A percentile compares a stretch with the other conserved stretches of the same genome.
Conservation (phyloP, 2,113 vertebrate species). For the Fukomys damarensis region DNA sequence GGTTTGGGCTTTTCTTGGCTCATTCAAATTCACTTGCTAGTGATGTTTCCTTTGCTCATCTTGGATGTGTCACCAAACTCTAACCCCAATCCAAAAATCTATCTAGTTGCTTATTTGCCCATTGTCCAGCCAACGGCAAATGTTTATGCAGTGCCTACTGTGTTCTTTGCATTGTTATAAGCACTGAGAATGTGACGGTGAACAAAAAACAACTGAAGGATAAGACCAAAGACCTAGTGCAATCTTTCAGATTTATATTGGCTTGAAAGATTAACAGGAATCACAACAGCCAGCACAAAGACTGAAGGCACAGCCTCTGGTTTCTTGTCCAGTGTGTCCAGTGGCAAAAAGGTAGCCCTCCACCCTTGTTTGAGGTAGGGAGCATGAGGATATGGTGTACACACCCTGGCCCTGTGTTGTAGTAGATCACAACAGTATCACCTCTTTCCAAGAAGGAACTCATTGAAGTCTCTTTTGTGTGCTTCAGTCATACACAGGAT, state of each 20-base stretch:
- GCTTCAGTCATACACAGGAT: conserved; percentile 48
- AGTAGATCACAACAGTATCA: conserved; percentile 54
- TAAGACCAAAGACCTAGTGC: not conserved
- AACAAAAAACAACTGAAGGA: not conserved
- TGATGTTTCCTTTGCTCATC: not conserved
- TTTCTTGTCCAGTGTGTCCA: not conserved
- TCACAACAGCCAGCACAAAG: not conserved
- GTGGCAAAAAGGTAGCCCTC: not conserved
- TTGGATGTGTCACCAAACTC: not conserved
- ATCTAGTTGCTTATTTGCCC: not conserved
- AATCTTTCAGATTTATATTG: not conserved
- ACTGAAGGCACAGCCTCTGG: not conserved
- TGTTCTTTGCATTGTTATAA: not conserved
- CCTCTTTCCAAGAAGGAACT: conserved; percentile 55
- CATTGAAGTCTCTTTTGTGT: conserved; percentile 42
- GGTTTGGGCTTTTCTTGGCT: not conserved
- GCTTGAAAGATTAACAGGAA: not conserved
- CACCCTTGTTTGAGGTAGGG: not conserved
- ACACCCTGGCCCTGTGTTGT: conserved; percentile 49
- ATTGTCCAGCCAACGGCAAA: not conserved
- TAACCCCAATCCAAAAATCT: not conserved
- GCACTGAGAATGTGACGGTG: not conserved
- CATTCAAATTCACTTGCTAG: not conserved
- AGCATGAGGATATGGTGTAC: rapidly evolving
- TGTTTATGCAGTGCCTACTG: not conserved